These are phyloP conservation scores for Macropodus opercularis DNA, from an alignment of 2,797 vertebrate genomes.

Conservation along the genomic window DNA sequence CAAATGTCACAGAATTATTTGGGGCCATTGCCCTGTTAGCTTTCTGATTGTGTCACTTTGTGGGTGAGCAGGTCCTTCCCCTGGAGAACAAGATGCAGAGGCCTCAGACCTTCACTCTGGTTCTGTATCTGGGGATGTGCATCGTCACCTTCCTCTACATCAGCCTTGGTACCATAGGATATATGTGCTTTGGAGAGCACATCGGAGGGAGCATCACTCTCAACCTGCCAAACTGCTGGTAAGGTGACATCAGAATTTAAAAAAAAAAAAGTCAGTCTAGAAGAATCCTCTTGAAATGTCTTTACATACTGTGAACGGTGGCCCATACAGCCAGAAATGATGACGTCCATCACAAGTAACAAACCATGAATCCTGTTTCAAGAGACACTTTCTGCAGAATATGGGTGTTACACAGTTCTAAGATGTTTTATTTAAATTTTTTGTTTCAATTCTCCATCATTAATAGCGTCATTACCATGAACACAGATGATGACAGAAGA, in stretches of 20 bases:
- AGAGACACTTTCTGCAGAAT: too few relatives aligned
- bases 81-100: conserved; percentile 98
- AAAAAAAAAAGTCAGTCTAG: too few relatives aligned
- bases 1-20: neutral
- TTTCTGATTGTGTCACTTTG: neutral
- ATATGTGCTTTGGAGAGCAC: conserved; percentile 86
- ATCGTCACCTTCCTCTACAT: conserved; percentile 90
- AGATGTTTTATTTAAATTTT: too few relatives aligned
- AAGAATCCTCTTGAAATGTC: too few relatives aligned
- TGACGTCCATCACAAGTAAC: too few relatives aligned
- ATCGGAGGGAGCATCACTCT: conserved; percentile 93
- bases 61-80: conserved; percentile 86
- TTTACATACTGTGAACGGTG: too few relatives aligned
- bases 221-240: conserved; percentile 97
- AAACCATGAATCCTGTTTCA: too few relatives aligned
- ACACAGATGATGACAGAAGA: too few relatives aligned
- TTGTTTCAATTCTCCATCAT: too few relatives aligned
- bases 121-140: conserved; percentile 90
- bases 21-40: neutral
- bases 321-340: too few relatives aligned
- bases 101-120: conserved; percentile 83
- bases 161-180: conserved; percentile 90
- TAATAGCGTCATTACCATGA: too few relatives aligned
- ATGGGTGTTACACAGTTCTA: too few relatives aligned
- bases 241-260: conserved; percentile 39